Base-by-base conservation (phyloP, 92 coral and sea anemone genomes). In the Diadumene lineata region DNA sequence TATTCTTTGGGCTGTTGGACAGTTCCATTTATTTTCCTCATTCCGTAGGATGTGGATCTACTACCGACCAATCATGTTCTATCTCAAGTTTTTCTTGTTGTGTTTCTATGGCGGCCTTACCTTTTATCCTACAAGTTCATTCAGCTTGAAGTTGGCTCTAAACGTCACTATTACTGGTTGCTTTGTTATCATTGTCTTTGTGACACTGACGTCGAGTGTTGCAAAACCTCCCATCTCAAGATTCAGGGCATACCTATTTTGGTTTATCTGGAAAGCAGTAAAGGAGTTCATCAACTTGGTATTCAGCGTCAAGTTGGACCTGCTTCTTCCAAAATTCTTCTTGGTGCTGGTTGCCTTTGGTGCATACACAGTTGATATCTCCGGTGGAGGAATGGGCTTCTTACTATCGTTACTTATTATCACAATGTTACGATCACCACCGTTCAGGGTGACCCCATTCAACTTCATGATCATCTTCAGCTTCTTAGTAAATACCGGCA, bases 1-100 rank as follows among this genome's bases (percentile, higher is more conserved):
- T 77, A 96, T 96, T 56, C 73, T 96, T 19, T 96, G 99, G 99
- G 99, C 93, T 28, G 99, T 96, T 4, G 99, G 97, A 50, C 99
- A 96, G 81, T 92, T 96, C 75, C 97, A 92, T 70, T 89, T 96
- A 64, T 96, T 96, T 71, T 96, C 99, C 27, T 96, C 99, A 0
- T 96, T 86, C 83, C 80, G 87, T 29, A 87, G 97, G 23, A 69
- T 93, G 58, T 96, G 99, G 99, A 89, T 96, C 27, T 89, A 81
- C 79, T 96, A 96, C 77, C 81, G 90, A 11, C 97, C 99, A 31
- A 89, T 92, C 57, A 89, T 92, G 68, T 84, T 92, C 61, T 81
- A 85, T 46, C 80, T 96, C 32, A 81, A 86, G 64, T 81, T 96
- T 55, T 79, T 82, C 19, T 82, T 91, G 18, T 78, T 91, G 11